phyloP scores from a whole-genome alignment of 2,113 vertebrate species.

The Ranitomeya imitator region DNA sequence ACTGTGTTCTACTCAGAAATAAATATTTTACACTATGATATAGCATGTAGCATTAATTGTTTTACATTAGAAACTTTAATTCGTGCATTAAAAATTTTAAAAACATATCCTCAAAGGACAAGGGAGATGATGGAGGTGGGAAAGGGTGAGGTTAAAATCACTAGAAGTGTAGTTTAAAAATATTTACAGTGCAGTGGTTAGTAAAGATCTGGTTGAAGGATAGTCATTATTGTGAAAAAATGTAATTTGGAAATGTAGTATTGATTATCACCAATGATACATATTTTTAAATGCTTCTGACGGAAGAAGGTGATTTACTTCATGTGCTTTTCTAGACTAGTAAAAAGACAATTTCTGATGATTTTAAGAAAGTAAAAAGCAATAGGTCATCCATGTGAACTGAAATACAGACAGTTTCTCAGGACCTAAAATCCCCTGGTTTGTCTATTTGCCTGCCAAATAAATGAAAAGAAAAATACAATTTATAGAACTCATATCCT shows the following conservation, averaged over 20 bases:
- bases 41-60: background rate
- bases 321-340: slow-evolving; percentile 3
- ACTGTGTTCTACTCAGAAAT: background rate
- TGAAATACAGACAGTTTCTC: background rate
- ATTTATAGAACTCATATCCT: background rate
- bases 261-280: background rate
- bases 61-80: background rate
- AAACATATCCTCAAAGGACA: too few relatives aligned
- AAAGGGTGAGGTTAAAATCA: background rate
- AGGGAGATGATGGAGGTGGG: too few relatives aligned
- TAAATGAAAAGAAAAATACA: slow-evolving; percentile 22
- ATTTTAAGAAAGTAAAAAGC: background rate
- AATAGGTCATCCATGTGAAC: background rate
- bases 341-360: background rate
- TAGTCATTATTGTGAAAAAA: background rate
- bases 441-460: background rate
- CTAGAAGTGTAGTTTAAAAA: background rate
- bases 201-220: background rate
- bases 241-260: background rate
- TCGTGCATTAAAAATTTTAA: background rate
- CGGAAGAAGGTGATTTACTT: background rate
- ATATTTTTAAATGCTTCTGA: background rate
- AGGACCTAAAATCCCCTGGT: background rate
- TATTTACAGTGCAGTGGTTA: background rate
- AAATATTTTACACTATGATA: background rate